Conservation (phyloP, 2,113 vertebrate species). For the Litocranius walleri region DNA sequence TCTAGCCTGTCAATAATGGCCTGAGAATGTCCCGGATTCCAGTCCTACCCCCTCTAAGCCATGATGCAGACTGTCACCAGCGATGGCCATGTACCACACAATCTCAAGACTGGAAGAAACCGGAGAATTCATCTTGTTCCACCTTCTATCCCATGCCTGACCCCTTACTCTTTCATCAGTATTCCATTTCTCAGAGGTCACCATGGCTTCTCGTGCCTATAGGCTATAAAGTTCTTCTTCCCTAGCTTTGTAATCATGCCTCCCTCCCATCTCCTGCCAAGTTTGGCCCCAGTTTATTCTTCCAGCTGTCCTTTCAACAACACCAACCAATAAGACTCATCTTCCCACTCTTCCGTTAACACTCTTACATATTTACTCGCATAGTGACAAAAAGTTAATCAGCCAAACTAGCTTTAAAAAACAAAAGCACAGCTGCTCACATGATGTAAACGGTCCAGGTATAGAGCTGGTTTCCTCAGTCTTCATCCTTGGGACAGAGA, state of each 20-base stretch:
- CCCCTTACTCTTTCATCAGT: neutral
- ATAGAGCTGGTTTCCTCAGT: neutral
- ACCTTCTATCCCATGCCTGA: too few relatives aligned
- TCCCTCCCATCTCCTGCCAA: neutral
- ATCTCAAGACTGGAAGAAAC: neutral
- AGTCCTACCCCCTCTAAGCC: neutral
- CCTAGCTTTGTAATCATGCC: neutral
- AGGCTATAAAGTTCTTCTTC: neutral
- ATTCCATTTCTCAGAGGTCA: neutral
- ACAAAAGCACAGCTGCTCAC: neutral
- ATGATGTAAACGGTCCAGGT: too few relatives aligned
- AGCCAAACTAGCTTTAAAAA: neutral
- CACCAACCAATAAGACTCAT: neutral
- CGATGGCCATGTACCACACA: neutral
- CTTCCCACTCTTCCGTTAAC: neutral
- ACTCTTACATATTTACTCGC: neutral
- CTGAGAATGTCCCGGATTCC: neutral
- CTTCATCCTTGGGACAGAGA: neutral
- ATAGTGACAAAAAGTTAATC: neutral
- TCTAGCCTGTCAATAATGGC: neutral
- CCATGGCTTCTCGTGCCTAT: neutral
- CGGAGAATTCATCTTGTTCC: neutral
- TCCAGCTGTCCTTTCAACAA: neutral
- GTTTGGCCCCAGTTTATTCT: neutral
- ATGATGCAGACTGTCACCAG: neutral